Evolutionary conservation across 2,888 invertebrate species (phyloP).

Genomic region (Epirrhoe tristata): DNA sequence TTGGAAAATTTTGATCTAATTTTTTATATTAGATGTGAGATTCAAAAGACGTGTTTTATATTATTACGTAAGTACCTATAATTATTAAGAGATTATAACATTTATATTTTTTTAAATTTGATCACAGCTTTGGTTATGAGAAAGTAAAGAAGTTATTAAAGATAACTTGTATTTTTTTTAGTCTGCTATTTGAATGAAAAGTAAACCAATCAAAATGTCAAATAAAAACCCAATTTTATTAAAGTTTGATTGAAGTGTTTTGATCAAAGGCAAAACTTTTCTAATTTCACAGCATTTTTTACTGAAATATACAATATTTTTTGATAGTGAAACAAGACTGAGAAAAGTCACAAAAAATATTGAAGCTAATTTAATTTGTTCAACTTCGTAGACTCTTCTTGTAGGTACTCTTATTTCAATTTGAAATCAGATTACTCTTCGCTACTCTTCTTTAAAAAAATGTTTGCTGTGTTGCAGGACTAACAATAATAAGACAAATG

Average conservation of each 20-base stretch:
- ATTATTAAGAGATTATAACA: too few species aligned
- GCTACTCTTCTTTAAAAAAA: background rate
- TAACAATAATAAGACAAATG: too few species aligned
- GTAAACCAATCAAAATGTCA: conserved; percentile 12
- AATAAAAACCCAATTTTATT: conserved; percentile 5
- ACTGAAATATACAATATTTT: conserved; percentile 8
- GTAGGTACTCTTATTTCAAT: conserved; percentile 1
- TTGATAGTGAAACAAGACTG: conserved; percentile 11
- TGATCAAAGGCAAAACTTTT: conserved; percentile 28
- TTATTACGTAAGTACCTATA: too few species aligned
- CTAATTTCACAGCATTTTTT: conserved; percentile 9
- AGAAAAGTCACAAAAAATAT: conserved; percentile 4
- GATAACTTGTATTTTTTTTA: background rate
- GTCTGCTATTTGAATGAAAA: background rate
- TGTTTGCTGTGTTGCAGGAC: too few species aligned
- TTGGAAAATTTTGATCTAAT: too few species aligned
- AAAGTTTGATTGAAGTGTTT: conserved; percentile 26
- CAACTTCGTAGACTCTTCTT: background rate
- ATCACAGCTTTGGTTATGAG: too few species aligned
- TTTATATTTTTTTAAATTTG: too few species aligned
- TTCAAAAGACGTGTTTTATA: too few species aligned
- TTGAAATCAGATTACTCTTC: conserved; percentile 13
- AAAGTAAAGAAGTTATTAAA: too few species aligned
- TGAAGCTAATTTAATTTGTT: conserved; percentile 2
- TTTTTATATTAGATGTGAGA: too few species aligned